Evolutionary conservation across 2,797 vertebrate species (phyloP).

Genomic region (Lerista edwardsae): DNA sequence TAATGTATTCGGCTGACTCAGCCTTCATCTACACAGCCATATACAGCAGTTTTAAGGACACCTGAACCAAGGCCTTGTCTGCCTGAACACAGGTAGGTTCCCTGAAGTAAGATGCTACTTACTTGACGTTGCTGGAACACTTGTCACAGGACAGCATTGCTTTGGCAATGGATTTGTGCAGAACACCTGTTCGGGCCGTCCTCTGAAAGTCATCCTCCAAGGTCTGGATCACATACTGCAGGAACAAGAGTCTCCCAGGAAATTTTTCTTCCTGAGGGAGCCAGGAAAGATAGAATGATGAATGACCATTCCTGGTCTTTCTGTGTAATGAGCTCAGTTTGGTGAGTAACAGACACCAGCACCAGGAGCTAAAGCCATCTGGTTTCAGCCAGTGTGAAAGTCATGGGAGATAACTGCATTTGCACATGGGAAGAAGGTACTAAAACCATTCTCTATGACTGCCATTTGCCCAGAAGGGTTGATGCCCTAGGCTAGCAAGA

Average conservation of each 20-base stretch:
- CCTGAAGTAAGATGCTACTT: slow-evolving; percentile 33
- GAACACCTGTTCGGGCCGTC: slow-evolving; percentile 69
- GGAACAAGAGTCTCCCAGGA: slow-evolving; percentile 81
- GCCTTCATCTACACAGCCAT: no score
- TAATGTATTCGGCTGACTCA: not conserved
- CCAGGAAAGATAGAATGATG: slow-evolving; percentile 12
- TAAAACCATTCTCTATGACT: not conserved
- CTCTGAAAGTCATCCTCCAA: slow-evolving; percentile 91
- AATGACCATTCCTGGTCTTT: not conserved
- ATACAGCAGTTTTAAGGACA: not conserved
- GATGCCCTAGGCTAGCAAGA: not conserved
- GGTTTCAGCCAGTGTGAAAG: not conserved
- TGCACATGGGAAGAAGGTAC: not conserved
- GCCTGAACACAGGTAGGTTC: not conserved
- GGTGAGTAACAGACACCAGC: no score
- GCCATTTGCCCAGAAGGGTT: not conserved
- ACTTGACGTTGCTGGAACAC: slow-evolving; percentile 86
- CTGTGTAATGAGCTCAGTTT: not conserved
- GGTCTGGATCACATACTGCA: slow-evolving; percentile 90
- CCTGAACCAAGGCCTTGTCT: not conserved
- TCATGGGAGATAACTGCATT: no score
- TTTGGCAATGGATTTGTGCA: slow-evolving; percentile 85
- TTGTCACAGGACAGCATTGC: slow-evolving; percentile 85
- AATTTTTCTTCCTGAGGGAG: slow-evolving; percentile 72
- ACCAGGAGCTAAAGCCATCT: not conserved